Conservation (phyloP, 2,113 vertebrate genomes). For the human (Homo sapiens) region GRCh38 chr15:100020501-100021000, state of each 20-base stretch:
- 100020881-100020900: too few species aligned
- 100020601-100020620: not conserved
- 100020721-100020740: not conserved
- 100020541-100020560: not conserved
- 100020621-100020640: not conserved
- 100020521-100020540: not conserved
- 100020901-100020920: not conserved
- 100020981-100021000: not conserved
- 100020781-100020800: not conserved
- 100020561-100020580: not conserved
- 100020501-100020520: not conserved
- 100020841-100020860: not conserved
- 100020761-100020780: accelerated
- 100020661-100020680: not conserved
- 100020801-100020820: accelerated
- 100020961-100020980: not conserved
- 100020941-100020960: not conserved
- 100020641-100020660: not conserved
- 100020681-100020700: too few species aligned
- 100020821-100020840: not conserved
- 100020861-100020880: not conserved
- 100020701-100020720: not conserved
- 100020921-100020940: not conserved
- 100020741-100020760: not conserved
- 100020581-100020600: not conserved